Percentiles rank a stretch among this genome's conserved stretches.
These are phyloP conservation scores for Gadus macrocephalus DNA, from an alignment of 2,113 vertebrate genomes.

Conservation along the genomic window DNA sequence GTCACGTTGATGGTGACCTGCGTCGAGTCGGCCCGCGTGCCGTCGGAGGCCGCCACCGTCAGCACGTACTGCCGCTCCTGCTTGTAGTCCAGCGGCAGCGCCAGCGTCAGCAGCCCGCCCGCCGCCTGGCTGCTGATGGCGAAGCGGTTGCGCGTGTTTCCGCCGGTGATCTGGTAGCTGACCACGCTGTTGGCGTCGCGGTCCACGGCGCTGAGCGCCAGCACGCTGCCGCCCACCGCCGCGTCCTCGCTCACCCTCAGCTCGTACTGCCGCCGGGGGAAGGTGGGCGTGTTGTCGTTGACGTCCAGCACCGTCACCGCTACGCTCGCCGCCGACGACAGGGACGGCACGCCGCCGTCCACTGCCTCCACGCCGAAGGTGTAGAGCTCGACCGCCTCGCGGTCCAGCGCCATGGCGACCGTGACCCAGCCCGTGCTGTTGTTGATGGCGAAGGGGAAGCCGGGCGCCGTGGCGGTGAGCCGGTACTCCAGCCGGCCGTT, in stretches of 20 bases:
- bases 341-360: constrained; percentile 75
- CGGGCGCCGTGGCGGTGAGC: constrained; percentile 63
- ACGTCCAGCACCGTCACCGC: constrained; percentile 82
- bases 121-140: constrained; percentile 85
- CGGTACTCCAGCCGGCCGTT: constrained; percentile 81
- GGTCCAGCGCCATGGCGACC: constrained; percentile 76
- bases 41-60: constrained; percentile 82
- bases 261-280: constrained; percentile 79
- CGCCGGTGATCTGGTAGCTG: constrained; percentile 85
- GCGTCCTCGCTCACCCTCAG: constrained; percentile 83
- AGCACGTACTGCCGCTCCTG: constrained; percentile 86
- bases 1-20: constrained; percentile 85
- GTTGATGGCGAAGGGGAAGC: constrained; percentile 83
- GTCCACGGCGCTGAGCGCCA: constrained; percentile 79
- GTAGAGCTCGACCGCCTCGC: constrained; percentile 79
- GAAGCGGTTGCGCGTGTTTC: constrained; percentile 86
- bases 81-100: constrained; percentile 85
- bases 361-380: constrained; percentile 83
- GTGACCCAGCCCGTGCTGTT: constrained; percentile 86
- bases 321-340: constrained; percentile 83
- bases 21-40: constrained; percentile 77
- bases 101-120: constrained; percentile 81
- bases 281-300: constrained; percentile 83
- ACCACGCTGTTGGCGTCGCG: constrained; percentile 83
- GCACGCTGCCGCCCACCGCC: constrained; percentile 78